phyloP scores from a whole-genome alignment of 1,140 invertebrate genomes.

The Megalonaias nervosa region DNA sequence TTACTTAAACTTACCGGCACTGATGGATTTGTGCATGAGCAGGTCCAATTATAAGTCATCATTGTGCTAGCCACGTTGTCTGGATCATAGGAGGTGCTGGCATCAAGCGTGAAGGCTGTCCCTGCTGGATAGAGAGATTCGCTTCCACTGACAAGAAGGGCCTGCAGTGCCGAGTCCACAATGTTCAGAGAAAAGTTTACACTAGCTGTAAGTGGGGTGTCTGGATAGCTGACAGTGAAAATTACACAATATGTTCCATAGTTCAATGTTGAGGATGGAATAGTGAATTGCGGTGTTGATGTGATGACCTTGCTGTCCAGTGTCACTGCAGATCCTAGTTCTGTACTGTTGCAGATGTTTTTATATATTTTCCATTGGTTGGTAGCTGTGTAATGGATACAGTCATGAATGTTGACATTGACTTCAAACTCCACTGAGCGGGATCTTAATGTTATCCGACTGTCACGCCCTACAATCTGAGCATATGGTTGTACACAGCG shows the following conservation, averaged over 20 bases:
- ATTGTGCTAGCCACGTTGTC: constrained; percentile 34
- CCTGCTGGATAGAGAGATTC: constrained; percentile 17
- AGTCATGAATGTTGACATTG: constrained; percentile 40
- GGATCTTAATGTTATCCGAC: constrained; percentile 38
- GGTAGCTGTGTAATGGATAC: constrained; percentile 42
- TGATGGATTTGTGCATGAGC: constrained; percentile 23
- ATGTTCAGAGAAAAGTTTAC: constrained; percentile 47
- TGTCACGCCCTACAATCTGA: constrained; percentile 24
- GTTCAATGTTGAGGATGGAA: constrained; percentile 23
- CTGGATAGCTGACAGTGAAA: constrained; percentile 42
- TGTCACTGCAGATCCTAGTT: constrained; percentile 8
- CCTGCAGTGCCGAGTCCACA: constrained; percentile 38
- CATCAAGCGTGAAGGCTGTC: constrained; percentile 41
- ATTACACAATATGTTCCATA: constrained; percentile 50
- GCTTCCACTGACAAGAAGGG: constrained; percentile 51
- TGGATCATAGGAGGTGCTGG: constrained; percentile 52
- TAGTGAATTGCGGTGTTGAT: constrained; percentile 23
- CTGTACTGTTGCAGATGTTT: constrained; percentile 21
- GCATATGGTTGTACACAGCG: constrained; percentile 47
- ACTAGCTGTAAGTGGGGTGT: constrained; percentile 47
- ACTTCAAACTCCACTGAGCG: constrained; percentile 46
- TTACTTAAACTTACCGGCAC: constrained; percentile 22
- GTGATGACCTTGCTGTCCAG: constrained; percentile 25
- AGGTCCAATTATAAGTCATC: constrained; percentile 52
- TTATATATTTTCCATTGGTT: constrained; percentile 53